A percentile compares a stretch with the other conserved stretches of the same genome.
Evolutionary conservation across 1,140 invertebrate species (phyloP).

Genomic region (Oedothorax gibbosus): DNA sequence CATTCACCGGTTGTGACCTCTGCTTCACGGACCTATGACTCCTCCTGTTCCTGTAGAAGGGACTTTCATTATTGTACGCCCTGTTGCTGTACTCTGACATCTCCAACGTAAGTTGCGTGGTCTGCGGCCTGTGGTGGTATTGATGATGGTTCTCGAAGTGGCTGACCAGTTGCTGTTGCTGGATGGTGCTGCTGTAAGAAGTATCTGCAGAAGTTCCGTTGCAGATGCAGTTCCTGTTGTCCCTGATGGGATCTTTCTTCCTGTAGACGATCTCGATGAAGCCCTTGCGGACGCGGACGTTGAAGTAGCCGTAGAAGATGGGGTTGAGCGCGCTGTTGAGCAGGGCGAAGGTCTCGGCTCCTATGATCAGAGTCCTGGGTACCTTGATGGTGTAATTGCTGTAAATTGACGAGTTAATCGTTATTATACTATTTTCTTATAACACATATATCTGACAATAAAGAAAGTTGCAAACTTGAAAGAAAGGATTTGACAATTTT

Average conservation of each 20-base stretch:
- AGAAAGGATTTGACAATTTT: too few relatives aligned
- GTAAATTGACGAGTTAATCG: slow-evolving; percentile 60
- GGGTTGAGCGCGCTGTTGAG: slow-evolving; percentile 70
- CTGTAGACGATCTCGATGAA: slow-evolving; percentile 60
- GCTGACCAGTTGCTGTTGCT: neutral
- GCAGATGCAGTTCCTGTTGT: slow-evolving; percentile 30
- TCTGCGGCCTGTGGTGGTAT: neutral
- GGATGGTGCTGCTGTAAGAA: slow-evolving; percentile 54
- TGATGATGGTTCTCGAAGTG: neutral
- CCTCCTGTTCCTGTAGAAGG: slow-evolving; percentile 34
- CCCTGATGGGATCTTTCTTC: slow-evolving; percentile 48
- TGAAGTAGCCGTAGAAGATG: slow-evolving; percentile 70
- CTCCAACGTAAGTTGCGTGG: slow-evolving; percentile 33
- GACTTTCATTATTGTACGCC: neutral
- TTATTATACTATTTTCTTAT: too few relatives aligned
- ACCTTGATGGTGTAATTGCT: slow-evolving; percentile 68
- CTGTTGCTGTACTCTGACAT: slow-evolving; percentile 47
- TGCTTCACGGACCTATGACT: slow-evolving; percentile 33
- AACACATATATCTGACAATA: too few relatives aligned
- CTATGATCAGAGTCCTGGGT: slow-evolving; percentile 66
- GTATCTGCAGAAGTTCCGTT: slow-evolving; percentile 48
- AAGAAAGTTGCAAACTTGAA: too few relatives aligned
- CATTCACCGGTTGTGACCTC: neutral
- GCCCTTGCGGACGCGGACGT: slow-evolving; percentile 65
- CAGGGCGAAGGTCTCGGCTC: slow-evolving; percentile 69